A percentile compares a stretch with the other conserved stretches of the same genome.
Evolutionary conservation across 2,113 vertebrate species (phyloP).

Genomic region (Genyomyrus donnyi): DNA sequence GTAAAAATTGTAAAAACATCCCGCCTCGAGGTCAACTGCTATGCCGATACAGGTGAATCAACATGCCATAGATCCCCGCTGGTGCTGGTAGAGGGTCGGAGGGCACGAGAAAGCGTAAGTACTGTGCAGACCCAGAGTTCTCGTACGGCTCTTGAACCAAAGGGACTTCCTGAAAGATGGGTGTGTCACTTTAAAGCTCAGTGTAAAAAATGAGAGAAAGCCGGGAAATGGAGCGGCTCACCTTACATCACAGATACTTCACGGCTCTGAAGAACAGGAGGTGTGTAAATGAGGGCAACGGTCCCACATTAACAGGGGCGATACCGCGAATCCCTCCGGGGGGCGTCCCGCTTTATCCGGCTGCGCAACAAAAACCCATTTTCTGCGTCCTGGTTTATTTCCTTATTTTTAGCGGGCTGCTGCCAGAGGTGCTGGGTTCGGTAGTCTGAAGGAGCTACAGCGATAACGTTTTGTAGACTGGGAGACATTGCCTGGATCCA

Average conservation of each 20-base stretch:
- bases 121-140: not conserved
- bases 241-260: not conserved
- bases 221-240: not conserved
- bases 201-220: not conserved
- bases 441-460: not conserved
- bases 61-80: not conserved
- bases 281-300: slow-evolving; percentile 10
- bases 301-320: slow-evolving; percentile 11
- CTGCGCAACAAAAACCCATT: slow-evolving; percentile 18
- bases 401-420: slow-evolving; percentile 8
- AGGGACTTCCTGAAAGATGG: not conserved
- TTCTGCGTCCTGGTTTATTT: slow-evolving; percentile 19
- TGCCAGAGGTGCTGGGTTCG: not conserved
- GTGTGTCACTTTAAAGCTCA: not conserved
- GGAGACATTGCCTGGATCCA: not conserved
- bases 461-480: not conserved
- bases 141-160: not conserved
- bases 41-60: not conserved
- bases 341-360: not conserved
- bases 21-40: not conserved
- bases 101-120: not conserved
- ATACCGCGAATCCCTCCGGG: not conserved
- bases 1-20: not conserved
- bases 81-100: not conserved
- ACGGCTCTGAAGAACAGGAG: not conserved